Conservation (phyloP, 1,140 invertebrate species). For the Sycobia sp. region DNA sequence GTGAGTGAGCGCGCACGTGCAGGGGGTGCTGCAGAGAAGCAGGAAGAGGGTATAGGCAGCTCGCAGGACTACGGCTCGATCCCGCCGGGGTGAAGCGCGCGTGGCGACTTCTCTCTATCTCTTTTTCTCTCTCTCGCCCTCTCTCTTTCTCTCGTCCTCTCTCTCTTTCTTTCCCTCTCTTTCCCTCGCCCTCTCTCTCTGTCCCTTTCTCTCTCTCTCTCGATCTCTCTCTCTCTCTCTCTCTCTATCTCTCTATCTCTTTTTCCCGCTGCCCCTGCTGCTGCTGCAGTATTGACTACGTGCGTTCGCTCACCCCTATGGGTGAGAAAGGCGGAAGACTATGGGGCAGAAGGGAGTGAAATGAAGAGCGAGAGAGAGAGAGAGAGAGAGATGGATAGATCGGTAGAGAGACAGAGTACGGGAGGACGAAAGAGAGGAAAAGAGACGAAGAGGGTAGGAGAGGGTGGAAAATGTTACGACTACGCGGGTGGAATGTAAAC, state of each 20-base stretch:
- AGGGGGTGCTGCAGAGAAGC: slow-evolving; percentile 33
- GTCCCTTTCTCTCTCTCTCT: too few species aligned
- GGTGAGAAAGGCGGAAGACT: not conserved
- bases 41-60: slow-evolving; percentile 31
- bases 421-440: not conserved
- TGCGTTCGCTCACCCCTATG: slow-evolving; percentile 10
- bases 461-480: not conserved
- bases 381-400: slow-evolving; percentile 8
- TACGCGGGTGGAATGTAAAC: not conserved
- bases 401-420: slow-evolving; percentile 9
- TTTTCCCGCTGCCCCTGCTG: too few species aligned
- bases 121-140: too few species aligned
- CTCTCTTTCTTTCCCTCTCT: too few species aligned
- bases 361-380: slow-evolving; percentile 8
- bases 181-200: too few species aligned
- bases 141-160: too few species aligned
- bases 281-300: slow-evolving; percentile 44
- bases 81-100: slow-evolving; percentile 3
- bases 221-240: too few species aligned
- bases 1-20: slow-evolving; percentile 12
- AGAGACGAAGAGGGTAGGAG: not conserved
- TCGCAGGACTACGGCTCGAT: not conserved
- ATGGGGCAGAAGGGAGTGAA: not conserved
- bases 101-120: too few species aligned
- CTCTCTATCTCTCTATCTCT: too few species aligned